These are phyloP conservation scores for Silurus lanzhouensis DNA, from an alignment of 2,797 vertebrate species.

Conservation along the genomic window DNA sequence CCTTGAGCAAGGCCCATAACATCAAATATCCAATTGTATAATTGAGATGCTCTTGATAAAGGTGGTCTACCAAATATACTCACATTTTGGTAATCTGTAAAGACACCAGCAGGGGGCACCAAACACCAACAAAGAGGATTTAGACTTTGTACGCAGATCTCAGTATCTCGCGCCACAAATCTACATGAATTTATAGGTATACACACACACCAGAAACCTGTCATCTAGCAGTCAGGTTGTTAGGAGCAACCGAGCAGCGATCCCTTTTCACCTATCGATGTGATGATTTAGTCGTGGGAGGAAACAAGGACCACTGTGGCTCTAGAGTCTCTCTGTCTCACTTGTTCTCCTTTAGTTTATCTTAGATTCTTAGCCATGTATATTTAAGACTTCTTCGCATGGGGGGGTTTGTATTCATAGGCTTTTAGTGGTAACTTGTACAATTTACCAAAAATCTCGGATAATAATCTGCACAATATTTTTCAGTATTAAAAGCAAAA, in stretches of 20 bases:
- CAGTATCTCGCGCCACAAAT: not conserved
- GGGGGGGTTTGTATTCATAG: not conserved
- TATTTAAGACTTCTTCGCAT: not conserved
- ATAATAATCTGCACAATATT: not conserved
- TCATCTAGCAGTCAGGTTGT: constrained; percentile 65
- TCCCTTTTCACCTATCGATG: constrained; percentile 62
- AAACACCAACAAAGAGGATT: constrained; percentile 59
- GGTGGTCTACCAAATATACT: too few species aligned
- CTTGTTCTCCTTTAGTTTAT: not conserved
- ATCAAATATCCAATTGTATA: too few species aligned
- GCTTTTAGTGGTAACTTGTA: too few species aligned
- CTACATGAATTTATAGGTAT: not conserved
- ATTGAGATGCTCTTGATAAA: too few species aligned
- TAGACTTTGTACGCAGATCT: not conserved
- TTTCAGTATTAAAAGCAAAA: not conserved
- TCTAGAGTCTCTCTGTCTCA: not conserved
- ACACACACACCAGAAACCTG: not conserved
- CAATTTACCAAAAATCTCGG: not conserved
- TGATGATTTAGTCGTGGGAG: constrained; percentile 60
- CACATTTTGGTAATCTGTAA: not conserved
- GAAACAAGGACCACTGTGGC: constrained; percentile 6
- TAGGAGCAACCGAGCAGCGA: constrained; percentile 70
- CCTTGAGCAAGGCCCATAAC: too few species aligned
- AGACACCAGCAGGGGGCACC: constrained; percentile 73
- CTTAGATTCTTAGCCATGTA: not conserved